These are phyloP conservation scores for Epinotia ramella DNA, from an alignment of 2,888 invertebrate genomes.

Conservation along the genomic window DNA sequence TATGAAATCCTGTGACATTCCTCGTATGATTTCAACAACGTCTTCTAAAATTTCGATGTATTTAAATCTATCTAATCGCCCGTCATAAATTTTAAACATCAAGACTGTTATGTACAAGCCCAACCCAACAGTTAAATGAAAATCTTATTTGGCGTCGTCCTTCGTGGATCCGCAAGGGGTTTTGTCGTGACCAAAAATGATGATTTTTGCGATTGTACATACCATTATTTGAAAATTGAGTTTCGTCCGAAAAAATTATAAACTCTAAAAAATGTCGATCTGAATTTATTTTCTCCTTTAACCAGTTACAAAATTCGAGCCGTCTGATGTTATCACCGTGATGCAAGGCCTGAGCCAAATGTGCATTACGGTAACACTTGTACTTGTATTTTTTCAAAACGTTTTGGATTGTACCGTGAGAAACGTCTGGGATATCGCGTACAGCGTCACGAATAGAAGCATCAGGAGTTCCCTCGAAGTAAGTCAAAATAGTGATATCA, in stretches of 20 bases:
- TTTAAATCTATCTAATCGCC: conserved; percentile 12
- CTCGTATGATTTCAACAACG: no score
- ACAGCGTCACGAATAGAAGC: conserved; percentile 13
- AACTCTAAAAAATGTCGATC: conserved; percentile 13
- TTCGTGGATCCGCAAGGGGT: conserved; percentile 11
- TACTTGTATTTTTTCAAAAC: conserved; percentile 16
- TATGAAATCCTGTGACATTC: no score
- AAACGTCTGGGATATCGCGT: conserved; percentile 15
- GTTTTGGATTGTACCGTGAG: not conserved
- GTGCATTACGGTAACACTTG: conserved; percentile 14
- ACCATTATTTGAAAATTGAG: conserved; percentile 17
- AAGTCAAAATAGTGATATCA: conserved; percentile 10
- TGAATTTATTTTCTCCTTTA: conserved; percentile 13
- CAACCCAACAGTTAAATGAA: conserved; percentile 1
- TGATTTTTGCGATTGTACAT: conserved; percentile 18
- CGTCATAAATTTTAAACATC: conserved; percentile 28
- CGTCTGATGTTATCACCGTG: conserved; percentile 8
- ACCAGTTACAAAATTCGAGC: conserved; percentile 18
- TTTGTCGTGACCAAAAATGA: conserved; percentile 12
- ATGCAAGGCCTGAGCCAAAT: conserved; percentile 15
- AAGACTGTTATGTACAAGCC: conserved; percentile 3
- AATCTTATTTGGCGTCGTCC: not conserved
- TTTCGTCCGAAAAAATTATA: conserved; percentile 1
- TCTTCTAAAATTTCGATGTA: no score
- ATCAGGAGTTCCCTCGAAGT: conserved; percentile 19